A percentile compares a stretch with the other conserved stretches of the same genome.
Conservation (phyloP, 2,888 invertebrate species). For the Tipula vernalis region DNA sequence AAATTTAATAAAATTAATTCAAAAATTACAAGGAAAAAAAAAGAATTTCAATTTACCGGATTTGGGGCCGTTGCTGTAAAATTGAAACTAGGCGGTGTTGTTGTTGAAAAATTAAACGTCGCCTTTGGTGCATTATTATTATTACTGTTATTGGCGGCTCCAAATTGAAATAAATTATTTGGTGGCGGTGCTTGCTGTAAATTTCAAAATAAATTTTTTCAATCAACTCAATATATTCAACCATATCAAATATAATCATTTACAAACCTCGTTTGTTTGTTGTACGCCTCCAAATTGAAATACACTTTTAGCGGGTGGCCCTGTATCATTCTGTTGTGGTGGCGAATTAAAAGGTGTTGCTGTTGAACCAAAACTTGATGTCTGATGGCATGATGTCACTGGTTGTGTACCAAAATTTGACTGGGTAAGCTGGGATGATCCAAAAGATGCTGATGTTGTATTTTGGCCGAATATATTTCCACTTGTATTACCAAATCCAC, state of each 20-base stretch:
- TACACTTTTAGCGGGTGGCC: constrained; percentile 14
- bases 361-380: neutral
- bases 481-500: neutral
- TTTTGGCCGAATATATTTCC: neutral
- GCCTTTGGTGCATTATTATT: constrained; percentile 12
- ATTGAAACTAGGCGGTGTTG: constrained; percentile 12
- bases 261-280: neutral
- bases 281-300: constrained; percentile 18
- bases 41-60: neutral
- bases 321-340: constrained; percentile 14
- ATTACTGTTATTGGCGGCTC: constrained; percentile 10
- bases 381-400: neutral
- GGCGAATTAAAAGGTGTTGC: constrained; percentile 5
- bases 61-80: neutral
- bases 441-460: neutral
- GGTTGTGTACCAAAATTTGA: neutral
- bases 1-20: neutral
- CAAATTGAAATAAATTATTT: constrained; percentile 14
- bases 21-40: neutral
- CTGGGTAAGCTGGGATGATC: neutral
- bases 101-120: constrained; percentile 12
- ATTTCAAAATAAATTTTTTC: neutral
- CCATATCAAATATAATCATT: neutral
- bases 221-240: neutral
- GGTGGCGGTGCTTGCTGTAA: neutral